phyloP scores from a whole-genome alignment of 37 sponge, comb jelly and placozoan genomes.

The Aplysina aerophoba region DNA sequence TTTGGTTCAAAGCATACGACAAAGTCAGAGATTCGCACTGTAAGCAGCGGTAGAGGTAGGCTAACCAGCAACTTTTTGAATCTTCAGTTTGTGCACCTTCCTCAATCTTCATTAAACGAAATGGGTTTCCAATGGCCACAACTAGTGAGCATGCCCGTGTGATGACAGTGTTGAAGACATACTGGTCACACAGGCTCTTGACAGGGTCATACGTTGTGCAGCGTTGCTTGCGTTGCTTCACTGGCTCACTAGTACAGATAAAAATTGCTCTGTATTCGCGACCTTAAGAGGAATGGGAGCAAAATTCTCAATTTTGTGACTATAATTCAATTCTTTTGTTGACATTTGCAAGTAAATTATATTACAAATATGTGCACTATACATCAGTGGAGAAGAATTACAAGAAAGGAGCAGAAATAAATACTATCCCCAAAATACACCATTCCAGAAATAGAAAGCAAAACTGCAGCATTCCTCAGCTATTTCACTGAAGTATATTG shows the following conservation, averaged over 20 bases:
- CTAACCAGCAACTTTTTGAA: slow-evolving; percentile 57
- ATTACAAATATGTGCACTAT: too few species aligned
- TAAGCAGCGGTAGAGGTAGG: slow-evolving; percentile 65
- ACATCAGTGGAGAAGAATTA: too few species aligned
- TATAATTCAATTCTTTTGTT: too few species aligned
- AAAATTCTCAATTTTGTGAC: too few species aligned
- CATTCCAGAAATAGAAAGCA: too few species aligned
- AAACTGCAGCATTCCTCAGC: too few species aligned
- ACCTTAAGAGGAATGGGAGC: slow-evolving; percentile 14
- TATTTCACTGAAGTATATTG: too few species aligned
- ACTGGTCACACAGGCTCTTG: slow-evolving; percentile 60
- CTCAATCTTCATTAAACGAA: slow-evolving; percentile 56
- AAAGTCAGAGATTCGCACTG: slow-evolving; percentile 45
- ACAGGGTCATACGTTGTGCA: slow-evolving; percentile 22
- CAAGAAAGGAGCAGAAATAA: too few species aligned
- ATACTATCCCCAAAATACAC: too few species aligned
- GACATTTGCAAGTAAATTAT: too few species aligned
- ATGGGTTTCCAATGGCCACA: slow-evolving; percentile 74
- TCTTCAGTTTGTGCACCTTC: not conserved
- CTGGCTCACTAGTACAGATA: slow-evolving; percentile 58
- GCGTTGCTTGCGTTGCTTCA: not conserved
- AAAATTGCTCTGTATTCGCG: slow-evolving; percentile 49
- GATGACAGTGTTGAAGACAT: slow-evolving; percentile 81
- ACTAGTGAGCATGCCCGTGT: slow-evolving; percentile 71
- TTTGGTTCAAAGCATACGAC: not conserved